Percentiles rank a stretch among this genome's conserved stretches.
These are phyloP conservation scores for Nemotelus pantherinus DNA, from an alignment of 2,888 invertebrate genomes.

Conservation along the genomic window DNA sequence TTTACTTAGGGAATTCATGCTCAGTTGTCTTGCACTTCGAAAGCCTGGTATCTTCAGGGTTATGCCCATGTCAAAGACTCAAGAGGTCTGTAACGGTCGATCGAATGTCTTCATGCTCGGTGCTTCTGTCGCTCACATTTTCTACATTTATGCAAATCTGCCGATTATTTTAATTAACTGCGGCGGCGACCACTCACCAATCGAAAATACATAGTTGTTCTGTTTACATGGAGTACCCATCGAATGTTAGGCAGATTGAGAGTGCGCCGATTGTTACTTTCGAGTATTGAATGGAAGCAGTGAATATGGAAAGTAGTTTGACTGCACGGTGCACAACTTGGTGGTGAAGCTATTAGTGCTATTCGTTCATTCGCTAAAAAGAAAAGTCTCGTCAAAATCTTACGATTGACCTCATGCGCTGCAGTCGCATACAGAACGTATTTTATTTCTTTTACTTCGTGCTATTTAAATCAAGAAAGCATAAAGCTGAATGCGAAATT, in stretches of 20 bases:
- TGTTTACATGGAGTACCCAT: conserved; percentile 6
- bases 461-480: no score
- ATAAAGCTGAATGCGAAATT: no score
- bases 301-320: background rate
- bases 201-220: conserved; percentile 10
- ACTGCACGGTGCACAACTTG: background rate
- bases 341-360: background rate
- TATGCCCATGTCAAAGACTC: conserved; percentile 31
- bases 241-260: conserved; percentile 16
- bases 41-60: conserved; percentile 11
- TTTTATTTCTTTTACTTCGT: no score
- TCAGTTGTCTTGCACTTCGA: background rate
- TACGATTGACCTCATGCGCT: no score
- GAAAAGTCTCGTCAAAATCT: no score
- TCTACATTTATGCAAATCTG: conserved; percentile 39
- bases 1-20: conserved; percentile 6
- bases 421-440: no score
- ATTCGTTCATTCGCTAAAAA: background rate
- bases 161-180: conserved; percentile 41
- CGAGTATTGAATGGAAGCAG: background rate
- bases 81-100: conserved; percentile 13
- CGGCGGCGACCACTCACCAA: conserved; percentile 17
- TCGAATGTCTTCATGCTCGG: background rate
- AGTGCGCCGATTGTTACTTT: background rate
- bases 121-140: conserved; percentile 30